These are phyloP conservation scores for Ormyrus thymus DNA, from an alignment of 2,888 invertebrate species.

Conservation along the genomic window DNA sequence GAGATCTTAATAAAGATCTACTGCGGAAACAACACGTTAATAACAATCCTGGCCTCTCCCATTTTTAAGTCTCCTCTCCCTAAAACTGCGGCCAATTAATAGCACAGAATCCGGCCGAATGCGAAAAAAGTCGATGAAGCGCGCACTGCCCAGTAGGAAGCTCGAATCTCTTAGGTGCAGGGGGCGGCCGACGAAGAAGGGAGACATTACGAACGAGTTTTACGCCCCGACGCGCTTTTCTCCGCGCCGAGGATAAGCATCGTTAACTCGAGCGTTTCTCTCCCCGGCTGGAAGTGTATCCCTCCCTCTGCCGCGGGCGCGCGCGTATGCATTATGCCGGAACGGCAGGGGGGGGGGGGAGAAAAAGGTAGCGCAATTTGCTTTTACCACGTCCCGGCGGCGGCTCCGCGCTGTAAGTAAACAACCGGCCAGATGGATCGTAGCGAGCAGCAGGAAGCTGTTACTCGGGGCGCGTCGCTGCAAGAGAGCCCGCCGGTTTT, in stretches of 20 bases:
- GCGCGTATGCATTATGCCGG: background rate
- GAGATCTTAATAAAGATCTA: too few species aligned
- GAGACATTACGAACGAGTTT: slow-evolving; percentile 13
- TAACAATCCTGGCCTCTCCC: background rate
- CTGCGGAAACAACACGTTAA: too few species aligned
- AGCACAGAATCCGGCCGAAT: too few species aligned
- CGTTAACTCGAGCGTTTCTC: slow-evolving; percentile 23
- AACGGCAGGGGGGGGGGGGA: background rate
- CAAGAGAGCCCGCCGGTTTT: too few species aligned
- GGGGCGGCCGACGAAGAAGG: too few species aligned
- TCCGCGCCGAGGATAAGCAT: slow-evolving; percentile 35
- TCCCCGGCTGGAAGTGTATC: background rate
- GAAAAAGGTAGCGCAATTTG: slow-evolving; percentile 19
- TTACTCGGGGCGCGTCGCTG: too few species aligned
- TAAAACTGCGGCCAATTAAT: background rate
- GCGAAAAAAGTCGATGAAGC: background rate
- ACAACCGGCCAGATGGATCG: slow-evolving; percentile 24
- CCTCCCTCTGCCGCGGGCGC: background rate
- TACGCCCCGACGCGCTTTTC: slow-evolving; percentile 9
- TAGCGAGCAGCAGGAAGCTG: background rate
- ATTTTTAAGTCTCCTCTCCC: background rate
- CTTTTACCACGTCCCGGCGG: background rate
- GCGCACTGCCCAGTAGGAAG: background rate
- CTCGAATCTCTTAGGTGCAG: background rate
- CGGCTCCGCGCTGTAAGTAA: slow-evolving; percentile 2